These are phyloP conservation scores for Herpailurus yagouaroundi DNA, from an alignment of 2,113 vertebrate species.

Conservation along the genomic window DNA sequence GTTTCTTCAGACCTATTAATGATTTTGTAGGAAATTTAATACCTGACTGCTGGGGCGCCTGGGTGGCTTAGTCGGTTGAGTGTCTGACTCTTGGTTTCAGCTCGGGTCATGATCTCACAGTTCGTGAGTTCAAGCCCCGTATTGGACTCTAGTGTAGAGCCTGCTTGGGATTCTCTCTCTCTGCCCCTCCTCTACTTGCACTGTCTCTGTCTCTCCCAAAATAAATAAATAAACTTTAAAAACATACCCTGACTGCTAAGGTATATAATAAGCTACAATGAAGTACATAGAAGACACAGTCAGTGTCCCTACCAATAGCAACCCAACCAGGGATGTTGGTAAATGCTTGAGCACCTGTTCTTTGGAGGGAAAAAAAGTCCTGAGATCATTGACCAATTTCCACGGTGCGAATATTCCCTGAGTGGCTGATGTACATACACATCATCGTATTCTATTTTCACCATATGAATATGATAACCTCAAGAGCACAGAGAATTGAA, in stretches of 20 bases:
- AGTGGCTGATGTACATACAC: not conserved
- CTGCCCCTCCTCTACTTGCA: too few relatives aligned
- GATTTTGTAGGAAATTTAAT: not conserved
- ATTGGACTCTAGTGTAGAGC: too few relatives aligned
- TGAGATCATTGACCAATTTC: not conserved
- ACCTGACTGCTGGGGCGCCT: not conserved
- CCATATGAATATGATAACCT: not conserved
- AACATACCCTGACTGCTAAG: not conserved
- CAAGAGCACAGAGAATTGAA: not conserved
- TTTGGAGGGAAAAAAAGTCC: not conserved
- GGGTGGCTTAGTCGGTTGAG: too few relatives aligned
- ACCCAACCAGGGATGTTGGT: not conserved
- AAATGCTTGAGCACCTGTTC: not conserved
- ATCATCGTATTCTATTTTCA: not conserved
- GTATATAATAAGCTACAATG: not conserved
- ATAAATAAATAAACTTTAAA: too few relatives aligned
- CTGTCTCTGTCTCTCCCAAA: too few relatives aligned
- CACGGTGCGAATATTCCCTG: not conserved
- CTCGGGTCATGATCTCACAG: too few relatives aligned
- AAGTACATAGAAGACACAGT: fast-evolving
- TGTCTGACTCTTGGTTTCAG: too few relatives aligned
- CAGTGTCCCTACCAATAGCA: not conserved
- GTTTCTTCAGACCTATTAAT: not conserved
- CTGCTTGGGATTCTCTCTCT: too few relatives aligned
- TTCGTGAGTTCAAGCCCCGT: too few relatives aligned